A percentile compares a stretch with the other conserved stretches of the same genome.
Conservation (phyloP, 2,113 vertebrate genomes). For the Rhabdornis inornatus region DNA sequence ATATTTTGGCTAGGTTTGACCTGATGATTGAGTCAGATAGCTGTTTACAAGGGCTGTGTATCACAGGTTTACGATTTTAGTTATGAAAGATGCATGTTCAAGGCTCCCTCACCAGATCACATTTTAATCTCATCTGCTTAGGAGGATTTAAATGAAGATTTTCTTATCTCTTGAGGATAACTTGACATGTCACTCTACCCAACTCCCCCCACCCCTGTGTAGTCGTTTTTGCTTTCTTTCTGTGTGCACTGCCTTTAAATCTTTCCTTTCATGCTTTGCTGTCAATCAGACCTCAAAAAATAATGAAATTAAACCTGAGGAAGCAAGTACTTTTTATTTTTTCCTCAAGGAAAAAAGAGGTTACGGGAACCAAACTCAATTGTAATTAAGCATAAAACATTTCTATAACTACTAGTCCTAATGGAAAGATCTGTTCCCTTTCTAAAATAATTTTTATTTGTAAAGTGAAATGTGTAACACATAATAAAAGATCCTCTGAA, state of each 20-base stretch:
- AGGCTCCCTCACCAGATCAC: neutral
- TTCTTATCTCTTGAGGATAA: neutral
- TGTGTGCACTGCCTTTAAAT: neutral
- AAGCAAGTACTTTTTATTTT: conserved; percentile 1
- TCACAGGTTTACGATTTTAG: neutral
- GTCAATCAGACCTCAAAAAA: neutral
- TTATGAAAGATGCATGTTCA: neutral
- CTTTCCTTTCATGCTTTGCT: neutral
- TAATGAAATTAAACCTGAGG: neutral
- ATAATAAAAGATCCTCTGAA: conserved; percentile 59
- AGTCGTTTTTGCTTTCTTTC: neutral
- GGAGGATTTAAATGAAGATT: neutral
- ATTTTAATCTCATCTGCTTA: neutral
- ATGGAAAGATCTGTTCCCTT: conserved; percentile 9
- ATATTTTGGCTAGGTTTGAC: neutral
- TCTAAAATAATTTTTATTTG: conserved; percentile 45
- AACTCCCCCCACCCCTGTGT: neutral
- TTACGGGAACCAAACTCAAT: conserved; percentile 16
- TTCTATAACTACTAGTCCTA: conserved; percentile 1
- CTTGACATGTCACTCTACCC: neutral
- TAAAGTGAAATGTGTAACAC: conserved; percentile 46
- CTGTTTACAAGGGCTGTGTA: neutral
- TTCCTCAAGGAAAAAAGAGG: conserved; percentile 1
- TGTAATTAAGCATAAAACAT: conserved; percentile 23
- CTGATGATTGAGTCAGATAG: neutral